phyloP scores from a whole-genome alignment of 2,888 invertebrate species.

The Spicauda simplicius region DNA sequence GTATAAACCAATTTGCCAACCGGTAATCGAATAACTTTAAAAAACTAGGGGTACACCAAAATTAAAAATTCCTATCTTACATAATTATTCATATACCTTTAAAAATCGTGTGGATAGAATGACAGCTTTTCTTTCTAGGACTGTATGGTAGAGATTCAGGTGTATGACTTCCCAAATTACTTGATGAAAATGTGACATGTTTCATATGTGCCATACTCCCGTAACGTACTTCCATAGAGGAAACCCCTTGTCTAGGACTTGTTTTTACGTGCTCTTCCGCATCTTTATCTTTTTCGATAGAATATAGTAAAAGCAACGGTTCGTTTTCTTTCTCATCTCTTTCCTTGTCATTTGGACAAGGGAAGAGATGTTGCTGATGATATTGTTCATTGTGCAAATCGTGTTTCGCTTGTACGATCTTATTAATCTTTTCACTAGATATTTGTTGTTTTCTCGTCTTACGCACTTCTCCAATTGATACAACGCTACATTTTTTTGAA shows the following conservation, averaged over 20 bases:
- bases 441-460: conserved; percentile 15
- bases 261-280: background rate
- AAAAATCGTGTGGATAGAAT: conserved; percentile 65
- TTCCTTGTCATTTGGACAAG: background rate
- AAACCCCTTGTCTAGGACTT: conserved; percentile 49
- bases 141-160: conserved; percentile 40
- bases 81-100: conserved; percentile 55
- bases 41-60: too few species aligned
- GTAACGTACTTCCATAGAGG: conserved; percentile 61
- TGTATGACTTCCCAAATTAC: conserved; percentile 47
- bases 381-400: background rate
- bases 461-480: conserved; percentile 53
- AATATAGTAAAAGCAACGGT: conserved; percentile 3
- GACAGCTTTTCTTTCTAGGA: conserved; percentile 1
- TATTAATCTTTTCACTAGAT: conserved; percentile 11
- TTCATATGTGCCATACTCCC: conserved; percentile 53
- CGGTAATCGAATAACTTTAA: too few species aligned
- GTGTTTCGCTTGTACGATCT: conserved; percentile 13
- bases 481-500: conserved; percentile 38
- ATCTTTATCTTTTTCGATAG: background rate
- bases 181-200: conserved; percentile 56
- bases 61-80: too few species aligned
- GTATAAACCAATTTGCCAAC: too few species aligned
- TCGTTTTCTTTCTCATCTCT: conserved; percentile 7
- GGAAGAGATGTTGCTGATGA: too few species aligned